phyloP scores from a whole-genome alignment of 2,888 invertebrate genomes.

The Neoascia interrupta region DNA sequence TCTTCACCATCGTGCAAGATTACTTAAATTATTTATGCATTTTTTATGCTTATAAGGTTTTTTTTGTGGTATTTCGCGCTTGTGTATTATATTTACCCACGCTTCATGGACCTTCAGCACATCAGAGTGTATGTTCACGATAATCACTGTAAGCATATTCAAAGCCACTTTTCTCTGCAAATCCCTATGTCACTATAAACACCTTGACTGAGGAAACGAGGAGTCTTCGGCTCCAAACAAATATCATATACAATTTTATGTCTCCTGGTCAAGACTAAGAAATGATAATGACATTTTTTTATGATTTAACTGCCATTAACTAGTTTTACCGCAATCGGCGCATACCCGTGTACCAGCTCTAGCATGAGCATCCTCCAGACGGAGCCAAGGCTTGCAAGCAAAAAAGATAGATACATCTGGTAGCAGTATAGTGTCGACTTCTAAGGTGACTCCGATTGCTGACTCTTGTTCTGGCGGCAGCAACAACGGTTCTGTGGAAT shows the following conservation, averaged over 20 bases:
- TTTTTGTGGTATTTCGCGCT: slow-evolving; percentile 5
- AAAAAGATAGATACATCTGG: slow-evolving; percentile 29
- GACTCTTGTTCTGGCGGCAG: slow-evolving; percentile 24
- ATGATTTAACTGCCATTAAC: slow-evolving; percentile 68
- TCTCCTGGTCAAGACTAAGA: slow-evolving; percentile 63
- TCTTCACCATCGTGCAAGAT: too few species aligned
- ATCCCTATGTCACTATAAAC: too few species aligned
- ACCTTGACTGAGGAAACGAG: too few species aligned
- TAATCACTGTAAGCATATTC: background rate
- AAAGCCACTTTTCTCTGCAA: background rate
- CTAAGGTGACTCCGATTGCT: slow-evolving; percentile 23
- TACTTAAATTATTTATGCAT: slow-evolving; percentile 31
- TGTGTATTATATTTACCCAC: too few species aligned
- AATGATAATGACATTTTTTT: slow-evolving; percentile 68
- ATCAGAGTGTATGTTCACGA: background rate
- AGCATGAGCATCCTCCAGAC: slow-evolving; percentile 37
- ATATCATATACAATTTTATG: slow-evolving; percentile 54
- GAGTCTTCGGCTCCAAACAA: slow-evolving; percentile 43
- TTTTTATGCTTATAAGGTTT: slow-evolving; percentile 25
- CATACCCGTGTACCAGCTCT: slow-evolving; percentile 10
- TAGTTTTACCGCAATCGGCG: slow-evolving; percentile 66
- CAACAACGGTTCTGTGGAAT: slow-evolving; percentile 64
- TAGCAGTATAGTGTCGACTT: slow-evolving; percentile 34
- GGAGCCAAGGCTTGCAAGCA: background rate
- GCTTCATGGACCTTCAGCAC: background rate